Evolutionary conservation across 2,888 invertebrate genomes (phyloP).

Genomic region (Salpingus planirostris): DNA sequence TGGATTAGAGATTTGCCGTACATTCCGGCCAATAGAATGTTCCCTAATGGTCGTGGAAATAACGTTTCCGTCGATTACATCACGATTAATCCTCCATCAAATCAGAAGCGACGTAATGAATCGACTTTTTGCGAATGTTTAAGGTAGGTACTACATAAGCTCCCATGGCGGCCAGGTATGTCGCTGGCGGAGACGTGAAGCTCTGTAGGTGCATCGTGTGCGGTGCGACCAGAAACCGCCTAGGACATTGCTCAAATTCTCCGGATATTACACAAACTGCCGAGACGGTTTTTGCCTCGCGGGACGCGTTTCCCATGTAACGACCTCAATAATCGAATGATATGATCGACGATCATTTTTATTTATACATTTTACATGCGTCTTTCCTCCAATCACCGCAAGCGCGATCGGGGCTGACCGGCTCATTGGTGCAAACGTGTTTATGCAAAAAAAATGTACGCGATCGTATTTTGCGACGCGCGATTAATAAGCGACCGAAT

Average conservation of each 20-base stretch:
- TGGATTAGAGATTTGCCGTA: too few relatives aligned
- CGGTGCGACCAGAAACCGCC: conserved; percentile 25
- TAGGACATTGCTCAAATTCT: conserved; percentile 31
- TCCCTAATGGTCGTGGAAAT: conserved; percentile 16
- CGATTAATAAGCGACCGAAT: too few relatives aligned
- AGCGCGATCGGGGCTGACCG: too few relatives aligned
- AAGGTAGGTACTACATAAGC: conserved; percentile 23
- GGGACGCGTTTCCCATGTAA: too few relatives aligned
- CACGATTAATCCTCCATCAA: conserved; percentile 25
- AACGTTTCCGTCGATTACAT: conserved; percentile 24
- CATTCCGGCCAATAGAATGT: too few relatives aligned
- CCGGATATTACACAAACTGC: conserved; percentile 31
- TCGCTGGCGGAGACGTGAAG: conserved; percentile 26
- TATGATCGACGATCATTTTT: too few relatives aligned
- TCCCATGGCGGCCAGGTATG: conserved; percentile 25
- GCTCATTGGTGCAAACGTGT: too few relatives aligned
- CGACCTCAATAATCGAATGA: too few relatives aligned
- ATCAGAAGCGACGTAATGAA: conserved; percentile 25
- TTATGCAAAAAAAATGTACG: too few relatives aligned
- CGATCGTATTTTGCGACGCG: too few relatives aligned
- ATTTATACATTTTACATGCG: too few relatives aligned
- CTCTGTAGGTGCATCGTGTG: conserved; percentile 31
- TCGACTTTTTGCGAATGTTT: conserved; percentile 23
- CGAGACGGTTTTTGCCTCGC: conserved; percentile 1
- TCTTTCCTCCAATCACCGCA: too few relatives aligned